Base-by-base conservation (phyloP, 35 echinoderm and acorn worm species). In the Eucidaris tribuloides region DNA sequence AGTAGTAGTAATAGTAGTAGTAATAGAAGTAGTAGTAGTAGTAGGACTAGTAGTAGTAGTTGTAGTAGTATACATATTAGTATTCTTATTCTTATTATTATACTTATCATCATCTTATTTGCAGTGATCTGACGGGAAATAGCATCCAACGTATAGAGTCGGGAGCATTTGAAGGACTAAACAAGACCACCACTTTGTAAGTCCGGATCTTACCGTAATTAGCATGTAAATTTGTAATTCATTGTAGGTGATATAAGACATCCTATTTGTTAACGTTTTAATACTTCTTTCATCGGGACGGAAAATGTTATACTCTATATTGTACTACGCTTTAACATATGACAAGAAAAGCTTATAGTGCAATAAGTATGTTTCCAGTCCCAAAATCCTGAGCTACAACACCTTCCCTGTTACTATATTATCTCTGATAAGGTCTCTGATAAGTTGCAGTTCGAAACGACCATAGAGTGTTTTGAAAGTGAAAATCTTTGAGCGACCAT, bases 51-150 rank as follows among this genome's bases (percentile, higher is more conserved):
- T n/a, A n/a, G n/a, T n/a, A n/a, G n/a, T n/a, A n/a, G n/a, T n/a
- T n/a, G n/a, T n/a, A n/a, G n/a, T n/a, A n/a, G n/a, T n/a, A n/a
- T n/a, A n/a, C n/a, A n/a, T 22, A 22, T 17, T 17, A 7, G 7
- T 32, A 37, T 71, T 42, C n/a, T 5, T 35, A 24, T 29, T 4
- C 22, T 24, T 28, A 35, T 3, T 14, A 24, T 29, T 29, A 29
- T 46, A 40, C 36, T 31, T 39, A 40, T 86, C 49, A 54, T 62
- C 5, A 59, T 58, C 20, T 84, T 48, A 65, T 56, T 27, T 71
- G 3, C 78, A 92, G 89, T 46, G 72, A 92, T 81, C 52, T 92
- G 7, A 59, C 76, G 19, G 54, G 62, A 2, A 92, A 85, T 62
- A 54, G 78, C 22, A 50, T 92, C 0, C 20, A 37, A 1, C 50